These are phyloP conservation scores for Nesogale talazaci DNA, from an alignment of 2,113 vertebrate genomes.

Conservation along the genomic window DNA sequence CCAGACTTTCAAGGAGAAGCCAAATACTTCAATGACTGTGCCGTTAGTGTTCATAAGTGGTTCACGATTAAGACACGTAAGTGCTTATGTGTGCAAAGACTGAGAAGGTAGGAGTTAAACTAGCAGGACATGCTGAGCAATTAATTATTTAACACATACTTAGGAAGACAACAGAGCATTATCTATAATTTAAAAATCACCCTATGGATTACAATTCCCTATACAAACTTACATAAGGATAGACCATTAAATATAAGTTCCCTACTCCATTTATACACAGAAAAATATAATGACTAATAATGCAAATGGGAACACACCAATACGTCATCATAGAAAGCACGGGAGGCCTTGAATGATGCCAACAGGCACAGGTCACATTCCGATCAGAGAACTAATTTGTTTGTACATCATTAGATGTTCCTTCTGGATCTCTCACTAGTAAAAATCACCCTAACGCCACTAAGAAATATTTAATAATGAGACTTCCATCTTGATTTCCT, in stretches of 20 bases:
- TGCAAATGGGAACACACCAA: constrained; percentile 43
- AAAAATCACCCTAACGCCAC: constrained; percentile 21
- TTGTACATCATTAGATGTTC: not conserved
- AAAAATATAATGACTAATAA: constrained; percentile 19
- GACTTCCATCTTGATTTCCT: constrained; percentile 20
- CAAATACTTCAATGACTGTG: too few relatives aligned
- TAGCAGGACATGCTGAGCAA: not conserved
- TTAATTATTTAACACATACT: not conserved
- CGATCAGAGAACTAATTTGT: constrained; percentile 62
- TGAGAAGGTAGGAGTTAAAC: not conserved
- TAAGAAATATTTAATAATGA: constrained; percentile 55
- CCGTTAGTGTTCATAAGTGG: not conserved
- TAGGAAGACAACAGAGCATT: not conserved
- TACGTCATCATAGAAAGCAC: constrained; percentile 25
- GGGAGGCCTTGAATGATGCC: constrained; percentile 43
- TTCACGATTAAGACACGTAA: not conserved
- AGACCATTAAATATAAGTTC: constrained; percentile 25
- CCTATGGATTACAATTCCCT: not conserved
- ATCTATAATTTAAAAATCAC: constrained; percentile 13
- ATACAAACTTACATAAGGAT: not conserved
- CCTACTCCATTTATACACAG: not conserved
- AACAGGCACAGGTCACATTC: constrained; percentile 28
- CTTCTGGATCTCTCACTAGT: constrained; percentile 13
- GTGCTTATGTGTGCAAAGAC: not conserved
- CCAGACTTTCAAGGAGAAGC: too few relatives aligned